These are phyloP conservation scores for Lophotis ruficrista DNA, from an alignment of 2,113 vertebrate species.

Conservation along the genomic window DNA sequence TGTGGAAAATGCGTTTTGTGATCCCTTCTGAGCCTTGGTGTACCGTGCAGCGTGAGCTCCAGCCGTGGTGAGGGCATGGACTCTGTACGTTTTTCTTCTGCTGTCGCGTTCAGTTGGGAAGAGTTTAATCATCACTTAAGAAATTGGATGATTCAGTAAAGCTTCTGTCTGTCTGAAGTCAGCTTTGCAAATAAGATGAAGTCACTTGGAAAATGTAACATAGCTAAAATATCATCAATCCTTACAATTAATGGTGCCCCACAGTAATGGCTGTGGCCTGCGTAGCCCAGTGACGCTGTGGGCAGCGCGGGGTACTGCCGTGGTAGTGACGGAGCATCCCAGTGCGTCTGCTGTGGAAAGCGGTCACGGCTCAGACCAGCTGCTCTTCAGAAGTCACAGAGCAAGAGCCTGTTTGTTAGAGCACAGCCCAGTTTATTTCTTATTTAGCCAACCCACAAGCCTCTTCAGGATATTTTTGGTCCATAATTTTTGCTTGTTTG, in stretches of 20 bases:
- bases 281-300: background rate
- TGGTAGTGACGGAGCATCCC: background rate
- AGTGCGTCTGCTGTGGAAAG: background rate
- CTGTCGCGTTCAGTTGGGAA: rapidly evolving
- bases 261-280: background rate
- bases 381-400: rapidly evolving
- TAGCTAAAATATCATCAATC: background rate
- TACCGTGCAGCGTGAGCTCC: background rate
- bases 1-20: background rate
- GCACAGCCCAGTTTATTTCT: background rate
- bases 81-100: background rate
- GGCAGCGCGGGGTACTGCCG: background rate
- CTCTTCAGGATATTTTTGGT: background rate
- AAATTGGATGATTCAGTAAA: background rate
- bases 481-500: background rate
- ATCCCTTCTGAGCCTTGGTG: background rate
- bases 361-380: background rate
- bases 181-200: background rate
- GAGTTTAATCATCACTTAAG: background rate
- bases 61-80: background rate
- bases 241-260: background rate
- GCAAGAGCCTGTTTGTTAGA: background rate
- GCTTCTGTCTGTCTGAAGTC: background rate
- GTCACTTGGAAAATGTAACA: background rate
- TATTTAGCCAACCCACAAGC: background rate